phyloP scores from a whole-genome alignment of 2,888 invertebrate species.

The Macrosoma leucophasiata region DNA sequence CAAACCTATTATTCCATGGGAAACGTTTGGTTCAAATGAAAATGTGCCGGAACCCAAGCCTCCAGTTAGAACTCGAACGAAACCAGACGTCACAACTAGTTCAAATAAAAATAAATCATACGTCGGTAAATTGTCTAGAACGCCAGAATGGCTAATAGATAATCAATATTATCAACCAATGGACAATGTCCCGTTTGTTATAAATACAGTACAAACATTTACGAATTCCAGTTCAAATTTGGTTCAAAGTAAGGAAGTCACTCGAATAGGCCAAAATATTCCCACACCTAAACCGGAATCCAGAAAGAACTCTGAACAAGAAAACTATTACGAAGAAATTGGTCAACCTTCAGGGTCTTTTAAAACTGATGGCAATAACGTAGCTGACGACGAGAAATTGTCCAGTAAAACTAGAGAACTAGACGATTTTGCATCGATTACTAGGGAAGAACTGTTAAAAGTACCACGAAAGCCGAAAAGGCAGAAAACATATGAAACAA shows the following conservation, averaged over 20 bases:
- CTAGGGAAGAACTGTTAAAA: conserved; percentile 56
- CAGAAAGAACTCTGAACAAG: conserved; percentile 35
- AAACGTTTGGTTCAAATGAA: conserved; percentile 39
- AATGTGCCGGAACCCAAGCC: conserved; percentile 32
- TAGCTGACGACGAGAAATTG: conserved; percentile 64
- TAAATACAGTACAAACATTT: conserved; percentile 42
- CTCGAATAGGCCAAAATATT: conserved; percentile 26
- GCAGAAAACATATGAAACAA: conserved; percentile 40
- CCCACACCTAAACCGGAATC: conserved; percentile 18
- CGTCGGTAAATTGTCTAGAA: conserved; percentile 46
- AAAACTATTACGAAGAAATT: conserved; percentile 67
- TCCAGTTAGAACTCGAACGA: conserved; percentile 28
- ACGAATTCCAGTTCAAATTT: conserved; percentile 22
- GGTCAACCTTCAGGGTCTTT: conserved; percentile 37
- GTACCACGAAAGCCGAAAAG: conserved; percentile 60
- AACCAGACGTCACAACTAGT: conserved; percentile 26
- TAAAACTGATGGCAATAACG: conserved; percentile 35
- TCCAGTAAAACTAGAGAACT: conserved; percentile 35
- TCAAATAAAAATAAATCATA: conserved; percentile 24
- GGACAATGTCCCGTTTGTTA: conserved; percentile 53
- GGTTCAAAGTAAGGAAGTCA: conserved; percentile 18
- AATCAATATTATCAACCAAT: conserved; percentile 63
- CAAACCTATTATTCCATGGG: conserved; percentile 48
- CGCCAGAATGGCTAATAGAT: conserved; percentile 53
- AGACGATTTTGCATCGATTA: conserved; percentile 44